A percentile compares a stretch with the other conserved stretches of the same genome.
These are phyloP conservation scores for Masnerella sp. DNA, from an alignment of 2,888 invertebrate species.

Conservation along the genomic window DNA sequence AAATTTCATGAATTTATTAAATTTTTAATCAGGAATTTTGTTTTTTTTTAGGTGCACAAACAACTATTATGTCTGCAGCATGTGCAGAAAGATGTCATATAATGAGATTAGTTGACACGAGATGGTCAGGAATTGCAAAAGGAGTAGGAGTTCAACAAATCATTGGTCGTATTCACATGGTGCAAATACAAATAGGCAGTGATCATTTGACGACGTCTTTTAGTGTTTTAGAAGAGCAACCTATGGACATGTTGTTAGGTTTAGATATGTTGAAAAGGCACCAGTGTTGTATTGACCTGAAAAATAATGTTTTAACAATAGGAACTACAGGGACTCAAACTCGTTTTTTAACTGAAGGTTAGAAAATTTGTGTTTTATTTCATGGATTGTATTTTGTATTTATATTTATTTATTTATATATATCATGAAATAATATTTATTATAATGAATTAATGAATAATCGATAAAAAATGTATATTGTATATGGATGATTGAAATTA, in stretches of 20 bases:
- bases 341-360: conserved; percentile 88
- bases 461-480: not conserved
- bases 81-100: conserved; percentile 97
- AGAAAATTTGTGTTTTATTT: conserved; percentile 1
- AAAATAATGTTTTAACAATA: conserved; percentile 90
- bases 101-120: conserved; percentile 91
- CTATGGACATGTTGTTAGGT: conserved; percentile 98
- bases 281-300: conserved; percentile 96
- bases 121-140: conserved; percentile 97
- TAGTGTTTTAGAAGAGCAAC: conserved; percentile 96
- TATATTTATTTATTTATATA: not conserved
- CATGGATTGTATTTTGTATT: too few relatives aligned
- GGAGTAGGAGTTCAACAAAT: conserved; percentile 98
- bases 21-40: conserved; percentile 7
- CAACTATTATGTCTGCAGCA: conserved; percentile 97
- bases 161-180: conserved; percentile 97
- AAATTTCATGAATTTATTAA: too few relatives aligned
- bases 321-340: conserved; percentile 97
- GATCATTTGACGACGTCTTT: conserved; percentile 97
- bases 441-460: not conserved
- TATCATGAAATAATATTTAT: not conserved
- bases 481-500: not conserved
- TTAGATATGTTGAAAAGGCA: conserved; percentile 98
- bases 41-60: conserved; percentile 92
- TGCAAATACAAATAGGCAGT: conserved; percentile 96